Evolutionary conservation across 2,888 invertebrate species (phyloP).

Genomic region (Chrysodeixis includens): DNA sequence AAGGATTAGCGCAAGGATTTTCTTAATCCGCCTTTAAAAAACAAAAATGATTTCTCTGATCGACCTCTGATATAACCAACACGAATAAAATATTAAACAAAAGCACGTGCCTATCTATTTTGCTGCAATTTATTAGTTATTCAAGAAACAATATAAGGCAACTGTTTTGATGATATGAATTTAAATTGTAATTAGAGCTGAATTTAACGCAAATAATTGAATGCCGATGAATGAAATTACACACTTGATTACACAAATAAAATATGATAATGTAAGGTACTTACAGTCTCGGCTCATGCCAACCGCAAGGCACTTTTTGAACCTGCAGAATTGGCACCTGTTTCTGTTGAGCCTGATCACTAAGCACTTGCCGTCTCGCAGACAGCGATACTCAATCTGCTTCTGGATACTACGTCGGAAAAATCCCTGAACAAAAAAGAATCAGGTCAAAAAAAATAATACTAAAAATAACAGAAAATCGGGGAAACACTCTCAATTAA

Average conservation of each 20-base stretch:
- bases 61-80: no score
- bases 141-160: no score
- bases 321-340: conserved; percentile 98
- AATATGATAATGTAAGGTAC: conserved; percentile 80
- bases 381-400: conserved; percentile 98
- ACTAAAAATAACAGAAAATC: no score
- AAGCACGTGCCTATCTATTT: no score
- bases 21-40: no score
- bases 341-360: conserved; percentile 98
- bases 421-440: conserved; percentile 92
- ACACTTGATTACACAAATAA: background rate
- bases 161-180: no score
- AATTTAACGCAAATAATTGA: background rate
- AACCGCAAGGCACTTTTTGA: conserved; percentile 98
- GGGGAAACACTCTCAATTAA: background rate
- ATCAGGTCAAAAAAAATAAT: background rate
- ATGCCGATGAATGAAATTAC: background rate
- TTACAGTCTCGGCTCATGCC: conserved; percentile 99
- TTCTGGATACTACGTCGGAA: conserved; percentile 98
- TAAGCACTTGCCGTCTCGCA: conserved; percentile 97
- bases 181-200: no score
- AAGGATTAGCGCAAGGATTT: no score
- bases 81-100: no score
- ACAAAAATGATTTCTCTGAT: no score
- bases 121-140: no score